Evolutionary conservation across 2,888 invertebrate genomes (phyloP), one percentile per base, ranked within the genome.

Genomic region (Erpobdella octoculata): DNA sequence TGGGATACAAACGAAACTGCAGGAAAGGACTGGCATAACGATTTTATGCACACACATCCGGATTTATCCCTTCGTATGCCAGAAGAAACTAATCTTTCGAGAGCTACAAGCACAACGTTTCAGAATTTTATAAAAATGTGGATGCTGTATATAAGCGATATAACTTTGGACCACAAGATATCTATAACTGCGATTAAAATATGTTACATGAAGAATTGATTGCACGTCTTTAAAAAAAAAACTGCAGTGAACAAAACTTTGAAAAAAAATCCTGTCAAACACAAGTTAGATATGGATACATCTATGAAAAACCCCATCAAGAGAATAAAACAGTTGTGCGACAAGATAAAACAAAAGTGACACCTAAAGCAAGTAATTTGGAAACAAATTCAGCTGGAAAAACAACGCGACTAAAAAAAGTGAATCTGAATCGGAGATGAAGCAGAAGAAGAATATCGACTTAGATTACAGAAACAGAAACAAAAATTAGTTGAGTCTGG

Each of bases 1-100:
- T 62, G 64, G 64, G 64, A 62, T 62, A 33, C 28, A 62, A 62
- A 62, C 33, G 31, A 31, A 33, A 62, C 35, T 28, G 64, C 33
- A 62, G 28, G 64, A 62, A 62, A 62, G 64, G 64, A 62, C 2
- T 62, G 64, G 64, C 33, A 62, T 62, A 33, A 6, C 18, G 9
- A 62, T 31, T 62, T 31, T 33, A 62, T 62, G 64, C 28, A 62
- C 9, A 62, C 31, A 33, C 64, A 25, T 62, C 28, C 12, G 35
- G 64, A 62, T 33, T 33, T 62, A 62, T 62, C 33, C 15, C 64
- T 62, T 62, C 33, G 28, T 1, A 31, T 12, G 6, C 64, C 46
- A 41, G 46, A 41, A 41, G 46, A n/a, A 41, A 41, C 46, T 41
- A 41, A n/a, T 41, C 46, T 41, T 41, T 41, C 46, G 46, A 41